Conservation (phyloP, 2,888 invertebrate genomes). For the Orthosia gothica region DNA sequence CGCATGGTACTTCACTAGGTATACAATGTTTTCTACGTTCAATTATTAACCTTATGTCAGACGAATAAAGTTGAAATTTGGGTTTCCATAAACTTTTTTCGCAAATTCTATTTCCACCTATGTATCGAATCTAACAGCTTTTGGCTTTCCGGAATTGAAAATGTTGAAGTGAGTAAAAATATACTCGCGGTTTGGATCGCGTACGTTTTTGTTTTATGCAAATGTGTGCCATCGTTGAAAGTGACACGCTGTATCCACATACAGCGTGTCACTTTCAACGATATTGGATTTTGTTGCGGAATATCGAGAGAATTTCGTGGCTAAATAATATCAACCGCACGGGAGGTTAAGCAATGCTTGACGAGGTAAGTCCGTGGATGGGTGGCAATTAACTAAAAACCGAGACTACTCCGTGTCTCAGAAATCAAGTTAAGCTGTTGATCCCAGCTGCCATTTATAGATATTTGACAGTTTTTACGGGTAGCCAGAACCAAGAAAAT, state of each 20-base stretch:
- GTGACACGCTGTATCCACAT: too few relatives aligned
- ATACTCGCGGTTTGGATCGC: constrained; percentile 37
- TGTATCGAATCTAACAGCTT: constrained; percentile 38
- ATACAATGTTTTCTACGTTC: constrained; percentile 25
- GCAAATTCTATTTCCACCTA: constrained; percentile 28
- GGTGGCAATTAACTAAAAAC: too few relatives aligned
- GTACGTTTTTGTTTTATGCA: constrained; percentile 62
- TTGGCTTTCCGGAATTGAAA: constrained; percentile 55
- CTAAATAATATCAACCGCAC: too few relatives aligned
- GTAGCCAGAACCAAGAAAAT: too few relatives aligned
- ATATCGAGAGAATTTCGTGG: constrained; percentile 1
- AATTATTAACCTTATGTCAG: constrained; percentile 2
- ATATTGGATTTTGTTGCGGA: constrained; percentile 60
- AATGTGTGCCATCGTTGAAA: constrained; percentile 37
- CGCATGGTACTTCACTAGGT: constrained; percentile 42
- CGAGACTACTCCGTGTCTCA: too few relatives aligned
- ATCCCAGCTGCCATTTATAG: too few relatives aligned
- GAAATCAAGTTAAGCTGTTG: too few relatives aligned
- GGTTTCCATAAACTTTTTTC: constrained; percentile 19
- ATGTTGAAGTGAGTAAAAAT: constrained; percentile 61
- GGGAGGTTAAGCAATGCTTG: too few relatives aligned
- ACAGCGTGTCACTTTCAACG: constrained; percentile 55
- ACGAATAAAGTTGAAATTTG: constrained; percentile 4
- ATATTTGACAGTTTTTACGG: too few relatives aligned
- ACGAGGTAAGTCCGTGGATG: too few relatives aligned